phyloP scores from a whole-genome alignment of 2,113 vertebrate genomes.

The Callipepla squamata region DNA sequence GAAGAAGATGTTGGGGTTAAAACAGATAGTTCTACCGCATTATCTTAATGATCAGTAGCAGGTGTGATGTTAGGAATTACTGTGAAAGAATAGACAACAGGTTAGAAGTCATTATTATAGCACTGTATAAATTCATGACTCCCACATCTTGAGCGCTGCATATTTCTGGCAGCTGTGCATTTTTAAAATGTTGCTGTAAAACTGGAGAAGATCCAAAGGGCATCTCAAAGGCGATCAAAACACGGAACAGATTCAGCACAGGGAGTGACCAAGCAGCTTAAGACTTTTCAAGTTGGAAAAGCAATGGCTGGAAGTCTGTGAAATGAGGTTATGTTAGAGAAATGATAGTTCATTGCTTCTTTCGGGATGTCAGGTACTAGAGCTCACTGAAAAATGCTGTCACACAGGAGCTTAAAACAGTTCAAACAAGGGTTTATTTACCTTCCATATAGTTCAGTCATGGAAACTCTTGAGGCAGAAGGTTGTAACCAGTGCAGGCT shows the following conservation, averaged over 20 bases:
- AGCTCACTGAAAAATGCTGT: background rate
- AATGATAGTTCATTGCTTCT: background rate
- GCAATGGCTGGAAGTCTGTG: background rate
- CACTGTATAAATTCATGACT: background rate
- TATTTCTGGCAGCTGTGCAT: background rate
- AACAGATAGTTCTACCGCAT: background rate
- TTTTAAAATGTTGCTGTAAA: background rate
- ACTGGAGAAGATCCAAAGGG: background rate
- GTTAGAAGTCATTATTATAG: background rate
- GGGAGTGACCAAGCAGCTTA: background rate
- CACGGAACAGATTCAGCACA: background rate
- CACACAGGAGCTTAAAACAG: background rate
- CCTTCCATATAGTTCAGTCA: background rate
- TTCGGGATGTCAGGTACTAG: background rate
- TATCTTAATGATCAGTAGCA: background rate
- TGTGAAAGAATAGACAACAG: background rate
- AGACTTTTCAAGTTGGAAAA: background rate
- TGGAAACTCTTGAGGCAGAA: background rate
- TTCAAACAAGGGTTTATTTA: background rate
- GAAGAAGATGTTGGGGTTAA: background rate
- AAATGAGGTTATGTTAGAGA: background rate
- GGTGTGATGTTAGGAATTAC: background rate
- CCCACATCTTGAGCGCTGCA: background rate
- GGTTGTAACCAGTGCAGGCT: background rate
- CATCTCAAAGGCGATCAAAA: background rate